phyloP scores from a whole-genome alignment of 2,888 invertebrate species.

The Cacoxenus indagator region DNA sequence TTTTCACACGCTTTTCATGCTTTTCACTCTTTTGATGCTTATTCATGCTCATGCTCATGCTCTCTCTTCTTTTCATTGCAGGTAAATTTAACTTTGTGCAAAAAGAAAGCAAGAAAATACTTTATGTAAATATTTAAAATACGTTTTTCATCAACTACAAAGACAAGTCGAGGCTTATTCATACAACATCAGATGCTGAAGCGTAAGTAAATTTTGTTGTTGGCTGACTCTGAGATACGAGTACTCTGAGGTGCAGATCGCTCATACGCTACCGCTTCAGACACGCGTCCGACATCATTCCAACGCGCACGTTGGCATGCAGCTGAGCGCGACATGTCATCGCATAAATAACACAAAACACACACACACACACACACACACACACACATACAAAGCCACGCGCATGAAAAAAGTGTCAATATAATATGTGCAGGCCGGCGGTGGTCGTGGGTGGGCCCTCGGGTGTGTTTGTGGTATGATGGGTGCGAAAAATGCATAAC shows the following conservation, averaged over 20 bases:
- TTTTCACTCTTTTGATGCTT: not conserved
- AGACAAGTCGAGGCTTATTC: not conserved
- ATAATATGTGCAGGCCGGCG: not conserved
- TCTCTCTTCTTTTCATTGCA: conserved; percentile 38
- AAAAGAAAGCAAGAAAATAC: conserved; percentile 15
- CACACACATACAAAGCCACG: not conserved
- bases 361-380: not conserved
- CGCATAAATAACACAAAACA: not conserved
- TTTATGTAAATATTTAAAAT: conserved; percentile 47
- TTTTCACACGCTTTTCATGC: not conserved
- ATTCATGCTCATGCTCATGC: not conserved
- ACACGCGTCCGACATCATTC: not conserved
- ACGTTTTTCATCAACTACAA: conserved; percentile 30
- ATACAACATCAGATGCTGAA: not conserved
- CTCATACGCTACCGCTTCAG: not conserved
- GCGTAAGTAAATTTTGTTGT: not conserved
- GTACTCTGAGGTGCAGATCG: not conserved
- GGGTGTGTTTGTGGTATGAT: too few species aligned
- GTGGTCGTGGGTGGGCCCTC: too few species aligned
- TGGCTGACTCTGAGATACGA: not conserved
- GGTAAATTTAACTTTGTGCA: conserved; percentile 50
- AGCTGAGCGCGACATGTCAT: not conserved
- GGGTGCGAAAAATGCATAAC: too few species aligned
- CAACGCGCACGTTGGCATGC: not conserved
- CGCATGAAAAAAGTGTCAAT: not conserved